Evolutionary conservation across 2,113 vertebrate genomes (phyloP).

Genomic region (Leptocoma aspasia): DNA sequence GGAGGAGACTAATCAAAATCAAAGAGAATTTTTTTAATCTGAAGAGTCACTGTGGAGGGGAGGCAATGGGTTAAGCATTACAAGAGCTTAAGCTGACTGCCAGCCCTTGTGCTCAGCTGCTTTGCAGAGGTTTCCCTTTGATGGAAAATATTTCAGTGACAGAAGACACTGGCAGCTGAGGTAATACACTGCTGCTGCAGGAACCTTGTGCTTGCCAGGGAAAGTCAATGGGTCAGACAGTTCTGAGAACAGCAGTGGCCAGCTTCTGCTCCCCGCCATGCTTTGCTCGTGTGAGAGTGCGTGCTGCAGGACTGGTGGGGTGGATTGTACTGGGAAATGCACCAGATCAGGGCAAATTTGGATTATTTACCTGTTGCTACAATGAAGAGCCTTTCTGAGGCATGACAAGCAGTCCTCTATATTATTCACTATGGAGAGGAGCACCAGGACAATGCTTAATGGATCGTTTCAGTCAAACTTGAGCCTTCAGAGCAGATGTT

Average conservation of each 20-base stretch:
- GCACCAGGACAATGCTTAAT: neutral
- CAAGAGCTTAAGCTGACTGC: neutral
- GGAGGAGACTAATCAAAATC: neutral
- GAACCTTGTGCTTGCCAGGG: slow-evolving; percentile 1
- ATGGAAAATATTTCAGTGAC: slow-evolving; percentile 60
- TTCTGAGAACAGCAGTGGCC: neutral
- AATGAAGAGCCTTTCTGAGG: neutral
- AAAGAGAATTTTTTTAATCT: neutral
- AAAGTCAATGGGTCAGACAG: neutral
- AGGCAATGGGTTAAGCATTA: slow-evolving; percentile 30
- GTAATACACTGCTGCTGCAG: neutral
- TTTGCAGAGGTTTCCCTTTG: slow-evolving; percentile 47
- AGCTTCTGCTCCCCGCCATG: neutral
- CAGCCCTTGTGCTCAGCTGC: neutral
- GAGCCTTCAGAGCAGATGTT: neutral
- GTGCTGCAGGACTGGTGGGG: neutral
- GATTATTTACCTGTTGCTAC: neutral
- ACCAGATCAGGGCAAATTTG: neutral
- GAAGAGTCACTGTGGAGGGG: neutral
- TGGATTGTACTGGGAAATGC: neutral
- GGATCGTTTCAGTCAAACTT: neutral
- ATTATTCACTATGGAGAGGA: neutral
- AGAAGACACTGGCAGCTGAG: slow-evolving; percentile 18
- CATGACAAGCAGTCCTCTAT: neutral
- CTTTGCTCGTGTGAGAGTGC: rapidly evolving